Evolutionary conservation across 2,888 invertebrate genomes (phyloP), one percentile per base, ranked within the genome.

Genomic region (Trichogramma dendrolimi): DNA sequence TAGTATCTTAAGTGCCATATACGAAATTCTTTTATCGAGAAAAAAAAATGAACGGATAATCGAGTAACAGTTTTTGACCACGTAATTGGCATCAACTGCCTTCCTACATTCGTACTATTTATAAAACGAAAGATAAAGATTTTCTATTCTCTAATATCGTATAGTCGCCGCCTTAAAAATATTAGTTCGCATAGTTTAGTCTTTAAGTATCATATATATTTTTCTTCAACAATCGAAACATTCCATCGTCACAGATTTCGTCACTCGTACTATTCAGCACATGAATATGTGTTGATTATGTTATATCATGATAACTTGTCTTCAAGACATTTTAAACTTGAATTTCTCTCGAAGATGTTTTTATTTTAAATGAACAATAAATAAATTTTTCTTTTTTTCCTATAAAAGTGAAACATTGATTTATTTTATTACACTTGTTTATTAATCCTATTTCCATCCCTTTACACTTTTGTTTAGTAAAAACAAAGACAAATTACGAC

Each of bases 1-100:
- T 63, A 65, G 59, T 58, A 63, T 65, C 63, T 63, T 61, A 59
- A 63, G 65, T 65, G 65, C 65, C 65, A 65, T 65, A 65, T 58
- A 46, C 46, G n/a, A 46, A 10, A 46, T 10, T 46, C 27, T 27
- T 27, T 27, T 27, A 27, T 27, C 27, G 27, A 27, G 27, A 27
- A 27, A 27, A 27, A 61, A 53, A 57, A 53, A 56, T 59, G 49
- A 61, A 53, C 40, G 46, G 56, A 51, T 50, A 50, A 46, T 55
- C 46, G 47, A 57, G 57, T 51, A 43, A 27, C 53, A 59, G 53
- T 61, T 56, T 53, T 52, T 11, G 41, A 49, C 14, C 7, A 4
- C 11, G 44, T 42, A 58, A 60, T 51, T 10, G 40, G n/a, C 40
- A 50, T 55, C 58, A 63, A 49, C 58, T 60, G 57, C 43, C 57